Base-by-base conservation (phyloP, 2,113 vertebrate species). In the Corythoichthys intestinalis region DNA sequence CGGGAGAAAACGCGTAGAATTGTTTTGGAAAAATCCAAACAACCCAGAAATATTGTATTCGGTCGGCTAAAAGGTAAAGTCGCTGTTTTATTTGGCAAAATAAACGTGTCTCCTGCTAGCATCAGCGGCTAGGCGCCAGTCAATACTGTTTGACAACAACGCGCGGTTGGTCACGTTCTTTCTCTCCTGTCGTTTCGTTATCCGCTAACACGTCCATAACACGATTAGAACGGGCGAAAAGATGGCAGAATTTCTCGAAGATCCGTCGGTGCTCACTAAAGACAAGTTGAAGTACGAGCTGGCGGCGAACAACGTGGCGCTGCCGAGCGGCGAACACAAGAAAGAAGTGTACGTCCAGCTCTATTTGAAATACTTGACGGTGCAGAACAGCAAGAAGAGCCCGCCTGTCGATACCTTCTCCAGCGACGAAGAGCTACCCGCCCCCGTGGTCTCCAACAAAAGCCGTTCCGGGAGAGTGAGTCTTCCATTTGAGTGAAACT, bases 311-410 rank as follows among this genome's bases (percentile, higher is more conserved):
- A 94, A 94, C 49, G 94, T 98, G 78, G 85, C 90, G 61, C 94
- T 98, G 41, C 96, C 96, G 47, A 90, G 89, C 84, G 95, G 96
- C 41, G 96, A 98, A 82, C 96, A 97, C 71, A 95, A 93, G 67
- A 98, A 98, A 77, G 95, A 98, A 75, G 96, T 98, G 6, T 98
- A 98, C 4, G 95, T 98, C 76, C 94, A 97, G 91, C 93, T 98
- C 37, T 98, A 97, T 87, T 91, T 95, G 83, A 94, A 95, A 76
- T 94, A 96, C 83, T 88, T 98, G 35, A 98, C 94, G 39, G 76
- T 91, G 3, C 92, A 93, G 67, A 98, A 96, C 91, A 87, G 88
- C 73, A 90, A 85, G 78, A 91, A 75, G 73, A 88, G 81, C 28
- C 83, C 87, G 2, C 85, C 90, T 8, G 83, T 84, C 39, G 94